phyloP scores from a whole-genome alignment of 2,113 vertebrate species.

The Cyprinus carpio region DNA sequence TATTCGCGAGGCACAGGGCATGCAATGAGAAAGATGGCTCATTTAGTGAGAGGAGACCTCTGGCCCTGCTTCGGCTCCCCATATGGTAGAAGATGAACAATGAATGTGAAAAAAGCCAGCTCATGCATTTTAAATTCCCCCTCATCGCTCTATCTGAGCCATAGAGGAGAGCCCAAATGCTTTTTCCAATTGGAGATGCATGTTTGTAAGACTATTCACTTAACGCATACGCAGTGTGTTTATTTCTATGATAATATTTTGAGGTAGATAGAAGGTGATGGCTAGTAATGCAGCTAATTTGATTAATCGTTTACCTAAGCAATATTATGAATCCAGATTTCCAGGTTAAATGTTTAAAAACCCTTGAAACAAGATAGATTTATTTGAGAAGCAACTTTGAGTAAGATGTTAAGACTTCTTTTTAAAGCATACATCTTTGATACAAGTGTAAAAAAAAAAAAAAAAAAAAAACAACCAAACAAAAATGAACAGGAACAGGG shows the following conservation, averaged over 20 bases:
- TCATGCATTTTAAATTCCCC: constrained; percentile 51
- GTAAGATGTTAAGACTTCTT: not conserved
- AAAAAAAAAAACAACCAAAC: too few species aligned
- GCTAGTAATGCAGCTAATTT: constrained; percentile 11
- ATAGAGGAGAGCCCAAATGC: constrained; percentile 2
- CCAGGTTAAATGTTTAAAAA: not conserved
- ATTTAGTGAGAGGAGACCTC: constrained; percentile 60
- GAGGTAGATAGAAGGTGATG: not conserved
- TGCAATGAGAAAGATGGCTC: constrained; percentile 55
- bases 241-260: not conserved
- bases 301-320: not conserved
- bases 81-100: constrained; percentile 55
- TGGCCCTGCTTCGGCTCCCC: constrained; percentile 49
- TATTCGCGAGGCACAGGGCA: constrained; percentile 63
- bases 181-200: constrained; percentile 22
- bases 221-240: not conserved
- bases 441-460: not conserved
- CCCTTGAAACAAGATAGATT: not conserved
- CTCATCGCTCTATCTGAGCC: constrained; percentile 1
- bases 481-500: too few species aligned
- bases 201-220: constrained; percentile 8
- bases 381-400: not conserved
- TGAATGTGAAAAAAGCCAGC: constrained; percentile 46
- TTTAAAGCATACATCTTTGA: not conserved
- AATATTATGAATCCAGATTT: not conserved